Conservation (phyloP, 2,797 vertebrate genomes). For the Cuculus canorus region DNA sequence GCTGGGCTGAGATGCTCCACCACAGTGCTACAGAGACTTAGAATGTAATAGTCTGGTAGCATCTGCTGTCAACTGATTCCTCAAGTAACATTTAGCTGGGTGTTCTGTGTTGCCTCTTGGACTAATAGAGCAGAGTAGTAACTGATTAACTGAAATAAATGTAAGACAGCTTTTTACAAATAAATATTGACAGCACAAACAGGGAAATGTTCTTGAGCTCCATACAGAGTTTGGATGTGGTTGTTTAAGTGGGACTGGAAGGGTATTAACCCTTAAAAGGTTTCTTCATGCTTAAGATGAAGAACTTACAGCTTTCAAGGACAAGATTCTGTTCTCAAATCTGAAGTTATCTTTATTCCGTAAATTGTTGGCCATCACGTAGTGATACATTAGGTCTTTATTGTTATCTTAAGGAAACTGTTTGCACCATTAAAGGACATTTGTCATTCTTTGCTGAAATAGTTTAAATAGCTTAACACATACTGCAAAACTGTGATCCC, state of each 20-base stretch:
- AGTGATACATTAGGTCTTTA: not conserved
- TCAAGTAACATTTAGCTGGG: not conserved
- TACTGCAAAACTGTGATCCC: not conserved
- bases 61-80: not conserved
- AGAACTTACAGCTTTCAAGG: not conserved
- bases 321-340: constrained; percentile 1
- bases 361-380: not conserved
- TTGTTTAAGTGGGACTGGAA: not conserved
- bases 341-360: not conserved
- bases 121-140: not conserved
- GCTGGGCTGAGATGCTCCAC: not conserved
- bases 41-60: not conserved
- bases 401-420: not conserved
- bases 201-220: not conserved
- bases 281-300: not conserved
- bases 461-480: not conserved
- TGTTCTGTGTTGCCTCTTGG: not conserved
- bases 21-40: not conserved
- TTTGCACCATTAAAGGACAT: not conserved
- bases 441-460: not conserved
- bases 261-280: not conserved
- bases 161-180: not conserved
- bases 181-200: not conserved
- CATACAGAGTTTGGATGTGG: not conserved
- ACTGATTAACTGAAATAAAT: not conserved